phyloP scores from a whole-genome alignment of 2,888 invertebrate species.

The Agonopterix alstromeriana region DNA sequence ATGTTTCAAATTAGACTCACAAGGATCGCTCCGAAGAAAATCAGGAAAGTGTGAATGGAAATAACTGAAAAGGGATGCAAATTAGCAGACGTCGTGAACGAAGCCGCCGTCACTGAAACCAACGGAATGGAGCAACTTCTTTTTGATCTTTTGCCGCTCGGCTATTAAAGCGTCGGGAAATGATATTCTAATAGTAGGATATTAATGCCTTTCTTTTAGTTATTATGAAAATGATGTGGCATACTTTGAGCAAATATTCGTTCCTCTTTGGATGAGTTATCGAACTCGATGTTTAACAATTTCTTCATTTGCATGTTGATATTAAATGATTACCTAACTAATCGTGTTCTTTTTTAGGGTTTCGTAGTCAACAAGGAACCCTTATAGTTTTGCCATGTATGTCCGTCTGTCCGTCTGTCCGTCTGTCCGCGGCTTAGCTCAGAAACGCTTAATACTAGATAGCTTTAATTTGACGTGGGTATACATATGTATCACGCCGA shows the following conservation, averaged over 20 bases:
- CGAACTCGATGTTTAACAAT: too few relatives aligned
- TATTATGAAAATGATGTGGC: background rate
- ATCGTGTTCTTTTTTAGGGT: too few relatives aligned
- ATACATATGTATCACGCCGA: too few relatives aligned
- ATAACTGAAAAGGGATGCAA: constrained; percentile 19
- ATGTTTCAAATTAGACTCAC: constrained; percentile 7
- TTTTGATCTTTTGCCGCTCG: constrained; percentile 15
- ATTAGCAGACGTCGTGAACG: constrained; percentile 10
- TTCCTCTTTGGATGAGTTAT: constrained; percentile 1
- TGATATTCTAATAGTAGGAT: constrained; percentile 6
- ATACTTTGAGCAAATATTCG: background rate
- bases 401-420: too few relatives aligned
- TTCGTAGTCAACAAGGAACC: too few relatives aligned
- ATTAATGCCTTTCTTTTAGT: background rate
- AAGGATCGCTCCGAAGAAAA: constrained; percentile 3
- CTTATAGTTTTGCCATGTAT: too few relatives aligned
- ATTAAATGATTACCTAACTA: too few relatives aligned
- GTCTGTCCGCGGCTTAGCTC: too few relatives aligned
- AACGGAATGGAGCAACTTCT: constrained; percentile 9
- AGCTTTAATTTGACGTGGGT: too few relatives aligned
- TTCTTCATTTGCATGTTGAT: too few relatives aligned
- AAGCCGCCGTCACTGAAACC: background rate
- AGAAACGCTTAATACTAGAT: too few relatives aligned
- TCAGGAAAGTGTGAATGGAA: constrained; percentile 11
- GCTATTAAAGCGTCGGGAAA: constrained; percentile 14